These are phyloP conservation scores for Mythimna impura DNA, from an alignment of 2,888 invertebrate species.

Conservation along the genomic window DNA sequence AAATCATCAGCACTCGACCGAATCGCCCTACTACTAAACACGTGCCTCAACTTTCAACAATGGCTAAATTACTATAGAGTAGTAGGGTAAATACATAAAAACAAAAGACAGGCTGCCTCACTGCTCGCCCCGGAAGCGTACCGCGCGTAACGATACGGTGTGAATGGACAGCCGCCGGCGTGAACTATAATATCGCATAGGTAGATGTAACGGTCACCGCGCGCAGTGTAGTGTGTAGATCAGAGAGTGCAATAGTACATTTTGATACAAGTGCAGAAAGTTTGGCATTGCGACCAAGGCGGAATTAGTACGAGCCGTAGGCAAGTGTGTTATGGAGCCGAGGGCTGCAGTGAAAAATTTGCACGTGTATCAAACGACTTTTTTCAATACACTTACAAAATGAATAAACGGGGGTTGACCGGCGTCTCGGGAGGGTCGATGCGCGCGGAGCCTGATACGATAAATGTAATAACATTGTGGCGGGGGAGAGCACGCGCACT, in stretches of 20 bases:
- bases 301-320: too few relatives aligned
- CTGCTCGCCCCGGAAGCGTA: slow-evolving; percentile 18
- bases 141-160: slow-evolving; percentile 13
- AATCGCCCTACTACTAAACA: background rate
- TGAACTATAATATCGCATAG: slow-evolving; percentile 1
- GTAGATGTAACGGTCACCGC: background rate
- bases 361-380: too few relatives aligned
- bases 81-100: slow-evolving; percentile 10
- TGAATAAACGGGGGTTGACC: too few relatives aligned
- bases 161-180: background rate
- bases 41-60: slow-evolving; percentile 6
- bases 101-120: slow-evolving; percentile 12
- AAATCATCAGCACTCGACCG: background rate
- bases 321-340: too few relatives aligned
- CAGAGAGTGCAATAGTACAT: background rate
- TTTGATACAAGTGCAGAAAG: too few relatives aligned
- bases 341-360: too few relatives aligned
- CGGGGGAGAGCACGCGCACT: too few relatives aligned
- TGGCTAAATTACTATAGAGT: slow-evolving; percentile 11
- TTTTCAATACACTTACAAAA: too few relatives aligned
- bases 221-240: background rate
- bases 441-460: too few relatives aligned
- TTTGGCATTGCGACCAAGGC: too few relatives aligned
- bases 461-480: too few relatives aligned
- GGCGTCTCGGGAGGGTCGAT: too few relatives aligned